Evolutionary conservation across 2,888 invertebrate species (phyloP).

Genomic region (Agrenia bidenticulata): DNA sequence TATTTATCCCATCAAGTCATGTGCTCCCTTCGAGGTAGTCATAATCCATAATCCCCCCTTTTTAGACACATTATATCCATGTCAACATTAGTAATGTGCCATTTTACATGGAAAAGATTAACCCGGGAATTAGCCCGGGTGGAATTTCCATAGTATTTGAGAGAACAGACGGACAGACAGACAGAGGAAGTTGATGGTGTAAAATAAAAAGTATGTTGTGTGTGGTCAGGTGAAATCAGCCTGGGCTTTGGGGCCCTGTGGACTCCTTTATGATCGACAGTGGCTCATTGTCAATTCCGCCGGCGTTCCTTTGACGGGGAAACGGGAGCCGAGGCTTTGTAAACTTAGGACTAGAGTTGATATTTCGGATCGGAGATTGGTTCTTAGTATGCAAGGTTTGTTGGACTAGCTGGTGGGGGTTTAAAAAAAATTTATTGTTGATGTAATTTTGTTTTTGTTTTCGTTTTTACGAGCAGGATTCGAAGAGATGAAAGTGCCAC

Average conservation of each 20-base stretch:
- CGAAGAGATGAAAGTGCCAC: conserved; percentile 41
- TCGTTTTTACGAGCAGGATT: conserved; percentile 42
- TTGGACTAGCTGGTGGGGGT: background rate
- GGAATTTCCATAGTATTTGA: background rate
- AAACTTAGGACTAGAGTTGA: conserved; percentile 72
- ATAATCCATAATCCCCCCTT: too few species aligned
- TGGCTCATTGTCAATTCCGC: conserved; percentile 88
- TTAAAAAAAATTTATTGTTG: too few species aligned
- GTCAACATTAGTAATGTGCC: too few species aligned
- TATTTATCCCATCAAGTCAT: conserved; percentile 88
- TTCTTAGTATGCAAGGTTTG: conserved; percentile 47
- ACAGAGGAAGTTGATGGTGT: background rate
- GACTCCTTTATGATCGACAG: conserved; percentile 82
- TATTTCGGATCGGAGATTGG: conserved; percentile 53
- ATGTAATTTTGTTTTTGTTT: too few species aligned
- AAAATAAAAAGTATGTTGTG: background rate
- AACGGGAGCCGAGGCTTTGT: conserved; percentile 76
- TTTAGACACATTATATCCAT: too few species aligned
- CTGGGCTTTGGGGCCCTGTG: conserved; percentile 75
- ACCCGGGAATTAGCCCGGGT: too few species aligned
- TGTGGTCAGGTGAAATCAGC: conserved; percentile 48
- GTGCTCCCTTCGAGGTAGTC: conserved; percentile 71
- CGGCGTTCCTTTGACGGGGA: conserved; percentile 85
- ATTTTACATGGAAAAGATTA: too few species aligned
- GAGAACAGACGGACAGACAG: background rate